Base-by-base conservation (phyloP, 1,140 invertebrate species). In the Limonius californicus region DNA sequence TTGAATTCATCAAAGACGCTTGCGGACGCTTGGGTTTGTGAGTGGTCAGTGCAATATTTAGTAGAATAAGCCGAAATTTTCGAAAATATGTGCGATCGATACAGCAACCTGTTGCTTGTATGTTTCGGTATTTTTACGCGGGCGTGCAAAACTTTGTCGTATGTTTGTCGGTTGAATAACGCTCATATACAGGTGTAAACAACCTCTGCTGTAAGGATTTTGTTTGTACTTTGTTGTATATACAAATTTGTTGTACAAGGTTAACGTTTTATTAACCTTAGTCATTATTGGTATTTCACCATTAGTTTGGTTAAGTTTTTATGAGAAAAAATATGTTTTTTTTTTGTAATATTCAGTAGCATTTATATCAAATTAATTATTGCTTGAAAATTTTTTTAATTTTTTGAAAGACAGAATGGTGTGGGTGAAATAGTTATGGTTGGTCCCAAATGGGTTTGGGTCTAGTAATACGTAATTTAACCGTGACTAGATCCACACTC, bases 401-500 rank as follows among this genome's bases (percentile, higher is more conserved):
- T n/a, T n/a, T n/a, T n/a, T n/a, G n/a, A n/a, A n/a, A n/a, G n/a
- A n/a, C n/a, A n/a, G n/a, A n/a, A n/a, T n/a, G n/a, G n/a, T n/a
- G n/a, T n/a, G n/a, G n/a, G n/a, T n/a, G n/a, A n/a, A n/a, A 45
- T 42, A 45, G n/a, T 20, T 54, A 19, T 54, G 7, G 50, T 62
- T 32, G 53, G 53, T 57, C 54, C 43, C 57, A 27, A 82, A 76
- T 89, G 88, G 79, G 87, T 89, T 81, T 81, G 82, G 82, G 80
- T 87, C 84, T 89, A 82, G 86, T 85, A 72, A 79, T 83, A 82
- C 86, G 84, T 81, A 82, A 62, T 70, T 72, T 70, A 73, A 67
- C 80, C 85, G 87, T 90, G 89, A 90, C 88, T 90, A 90, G 88
- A 89, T 89, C 89, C 88, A 89, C 87, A 90, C 89, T 89, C 89